Conservation (phyloP, 1,140 invertebrate species). For the Zaprionus africanus region DNA sequence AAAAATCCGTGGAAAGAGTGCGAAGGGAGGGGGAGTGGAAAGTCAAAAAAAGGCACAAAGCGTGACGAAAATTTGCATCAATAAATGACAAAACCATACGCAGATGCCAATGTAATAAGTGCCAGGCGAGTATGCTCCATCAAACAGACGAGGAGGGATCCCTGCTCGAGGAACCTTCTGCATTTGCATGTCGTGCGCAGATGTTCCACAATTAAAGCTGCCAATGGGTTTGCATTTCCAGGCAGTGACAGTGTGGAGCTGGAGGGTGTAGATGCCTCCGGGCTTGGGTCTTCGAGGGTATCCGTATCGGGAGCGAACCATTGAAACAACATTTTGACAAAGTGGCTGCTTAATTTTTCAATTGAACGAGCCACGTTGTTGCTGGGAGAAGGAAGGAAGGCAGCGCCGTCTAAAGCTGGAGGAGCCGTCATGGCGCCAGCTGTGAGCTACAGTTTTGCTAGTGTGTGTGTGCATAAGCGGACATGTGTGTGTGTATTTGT, state of each 20-base stretch:
- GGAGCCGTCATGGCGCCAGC: constrained; percentile 5
- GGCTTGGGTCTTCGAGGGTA: constrained; percentile 3
- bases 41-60: constrained; percentile 36
- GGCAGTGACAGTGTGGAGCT: not conserved
- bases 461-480: not conserved
- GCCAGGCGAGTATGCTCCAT: constrained; percentile 77
- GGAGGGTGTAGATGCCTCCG: not conserved
- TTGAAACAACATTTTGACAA: constrained; percentile 78
- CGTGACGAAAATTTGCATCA: constrained; percentile 71
- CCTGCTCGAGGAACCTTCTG: constrained; percentile 61
- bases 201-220: constrained; percentile 78
- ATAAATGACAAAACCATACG: constrained; percentile 82
- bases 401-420: not conserved
- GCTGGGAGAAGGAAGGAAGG: constrained; percentile 27
- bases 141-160: constrained; percentile 39
- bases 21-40: no score
- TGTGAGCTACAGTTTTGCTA: constrained; percentile 9
- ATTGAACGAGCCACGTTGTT: constrained; percentile 53
- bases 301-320: constrained; percentile 33
- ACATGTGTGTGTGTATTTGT: constrained; percentile 14
- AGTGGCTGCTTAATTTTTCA: constrained; percentile 82
- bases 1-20: not conserved
- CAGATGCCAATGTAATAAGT: constrained; percentile 80
- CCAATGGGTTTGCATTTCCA: constrained; percentile 36
- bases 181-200: constrained; percentile 75